Percentiles rank a stretch among this genome's conserved stretches.
These are phyloP conservation scores for Delphinus delphis DNA, from an alignment of 2,113 vertebrate species.

Conservation along the genomic window DNA sequence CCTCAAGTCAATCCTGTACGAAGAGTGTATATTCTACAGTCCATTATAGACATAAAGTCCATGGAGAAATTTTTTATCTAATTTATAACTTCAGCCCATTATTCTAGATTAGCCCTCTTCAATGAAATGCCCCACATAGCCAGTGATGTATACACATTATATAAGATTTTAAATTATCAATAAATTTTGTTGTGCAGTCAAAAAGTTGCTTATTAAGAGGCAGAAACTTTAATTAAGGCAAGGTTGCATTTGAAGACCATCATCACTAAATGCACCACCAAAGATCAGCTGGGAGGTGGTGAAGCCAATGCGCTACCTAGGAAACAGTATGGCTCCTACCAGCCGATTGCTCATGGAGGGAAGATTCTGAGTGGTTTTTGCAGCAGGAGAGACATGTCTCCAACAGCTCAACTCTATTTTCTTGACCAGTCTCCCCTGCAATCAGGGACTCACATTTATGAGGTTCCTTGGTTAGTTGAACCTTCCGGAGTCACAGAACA, in stretches of 20 bases:
- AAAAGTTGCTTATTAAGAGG: neutral
- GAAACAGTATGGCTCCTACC: neutral
- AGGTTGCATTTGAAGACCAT: neutral
- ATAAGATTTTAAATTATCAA: neutral
- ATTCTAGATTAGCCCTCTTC: neutral
- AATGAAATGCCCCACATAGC: neutral
- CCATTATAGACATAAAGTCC: neutral
- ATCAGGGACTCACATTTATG: neutral
- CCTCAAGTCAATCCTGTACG: neutral
- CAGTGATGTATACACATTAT: neutral
- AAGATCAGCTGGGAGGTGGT: neutral
- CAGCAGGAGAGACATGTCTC: neutral
- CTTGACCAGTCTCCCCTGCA: constrained; percentile 77
- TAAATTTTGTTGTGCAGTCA: neutral
- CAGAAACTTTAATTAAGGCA: neutral
- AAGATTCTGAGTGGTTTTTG: neutral
- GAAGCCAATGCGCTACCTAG: neutral
- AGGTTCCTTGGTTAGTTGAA: neutral
- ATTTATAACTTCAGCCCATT: neutral
- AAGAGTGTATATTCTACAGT: neutral
- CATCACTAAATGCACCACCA: neutral
- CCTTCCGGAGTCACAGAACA: neutral
- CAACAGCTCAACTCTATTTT: constrained; percentile 66
- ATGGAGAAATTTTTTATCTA: neutral
- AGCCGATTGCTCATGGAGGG: rapidly evolving